Conservation (phyloP, 53 echinoderm and acorn worm species). For the Luidia sarsii region DNA sequence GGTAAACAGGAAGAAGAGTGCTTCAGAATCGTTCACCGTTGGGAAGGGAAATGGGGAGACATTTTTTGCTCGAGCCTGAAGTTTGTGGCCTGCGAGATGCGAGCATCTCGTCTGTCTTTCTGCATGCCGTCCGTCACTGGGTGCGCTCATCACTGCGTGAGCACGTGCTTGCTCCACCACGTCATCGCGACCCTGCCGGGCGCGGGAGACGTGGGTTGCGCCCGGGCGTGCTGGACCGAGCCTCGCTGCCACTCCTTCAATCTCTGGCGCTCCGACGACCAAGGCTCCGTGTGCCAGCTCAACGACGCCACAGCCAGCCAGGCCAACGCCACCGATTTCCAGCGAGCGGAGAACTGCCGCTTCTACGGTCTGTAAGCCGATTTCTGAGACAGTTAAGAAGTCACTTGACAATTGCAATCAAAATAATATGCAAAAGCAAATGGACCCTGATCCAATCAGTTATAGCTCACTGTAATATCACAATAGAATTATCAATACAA, state of each 20-base stretch:
- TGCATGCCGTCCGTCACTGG: not conserved
- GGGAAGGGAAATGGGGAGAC: not conserved
- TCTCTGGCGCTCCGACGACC: not conserved
- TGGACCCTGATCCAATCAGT: too few relatives aligned
- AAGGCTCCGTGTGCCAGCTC: not conserved
- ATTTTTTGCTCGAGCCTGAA: not conserved
- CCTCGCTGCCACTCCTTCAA: slow-evolving; percentile 38
- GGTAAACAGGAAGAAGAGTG: not conserved
- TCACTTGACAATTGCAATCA: too few relatives aligned
- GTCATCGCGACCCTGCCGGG: not conserved
- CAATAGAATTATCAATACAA: too few relatives aligned
- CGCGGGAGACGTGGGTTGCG: not conserved
- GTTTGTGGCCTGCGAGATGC: not conserved
- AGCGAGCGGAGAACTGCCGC: not conserved
- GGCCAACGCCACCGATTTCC: not conserved
- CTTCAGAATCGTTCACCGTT: not conserved
- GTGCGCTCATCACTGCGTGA: not conserved
- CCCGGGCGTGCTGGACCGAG: slow-evolving; percentile 10
- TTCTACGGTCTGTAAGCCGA: slow-evolving; percentile 7
- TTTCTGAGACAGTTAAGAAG: too few relatives aligned
- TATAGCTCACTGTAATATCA: too few relatives aligned
- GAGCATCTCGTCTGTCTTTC: too few relatives aligned
- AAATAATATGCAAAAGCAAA: too few relatives aligned
- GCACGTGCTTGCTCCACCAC: slow-evolving; percentile 14
- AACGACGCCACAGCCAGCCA: not conserved